phyloP scores from a whole-genome alignment of 2,888 invertebrate species.

The Macrophya annulata region DNA sequence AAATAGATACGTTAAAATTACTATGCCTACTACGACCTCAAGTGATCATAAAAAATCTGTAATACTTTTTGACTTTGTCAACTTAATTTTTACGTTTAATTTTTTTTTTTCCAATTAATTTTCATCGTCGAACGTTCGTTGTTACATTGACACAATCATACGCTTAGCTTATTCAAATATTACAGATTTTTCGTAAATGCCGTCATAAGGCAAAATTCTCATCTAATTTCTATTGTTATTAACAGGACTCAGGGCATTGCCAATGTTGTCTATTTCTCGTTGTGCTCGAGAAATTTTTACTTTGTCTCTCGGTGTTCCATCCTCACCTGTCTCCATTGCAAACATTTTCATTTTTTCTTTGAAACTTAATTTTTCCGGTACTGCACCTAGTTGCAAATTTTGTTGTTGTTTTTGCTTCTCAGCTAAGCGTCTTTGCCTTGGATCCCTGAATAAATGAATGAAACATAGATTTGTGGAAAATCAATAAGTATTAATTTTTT shows the following conservation, averaged over 20 bases:
- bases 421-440: conserved; percentile 92
- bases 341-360: conserved; percentile 99
- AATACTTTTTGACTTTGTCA: conserved; percentile 25
- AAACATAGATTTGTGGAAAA: conserved; percentile 18
- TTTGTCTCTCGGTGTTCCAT: conserved; percentile 95
- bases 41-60: conserved; percentile 38
- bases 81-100: neutral
- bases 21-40: conserved; percentile 32
- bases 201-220: neutral
- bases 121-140: neutral
- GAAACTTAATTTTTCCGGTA: conserved; percentile 97
- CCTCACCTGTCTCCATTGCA: conserved; percentile 97
- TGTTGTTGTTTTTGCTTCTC: conserved; percentile 86
- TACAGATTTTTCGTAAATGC: conserved; percentile 28
- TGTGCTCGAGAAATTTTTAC: conserved; percentile 98
- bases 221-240: conserved; percentile 68
- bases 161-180: conserved; percentile 21
- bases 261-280: conserved; percentile 92
- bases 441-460: conserved; percentile 85
- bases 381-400: conserved; percentile 84
- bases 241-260: conserved; percentile 78
- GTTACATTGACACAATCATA: conserved; percentile 17
- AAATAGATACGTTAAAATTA: conserved; percentile 20
- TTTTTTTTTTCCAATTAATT: neutral
- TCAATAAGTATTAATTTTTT: neutral